Conservation (phyloP, 2,113 vertebrate genomes). For the Pao palembangensis region DNA sequence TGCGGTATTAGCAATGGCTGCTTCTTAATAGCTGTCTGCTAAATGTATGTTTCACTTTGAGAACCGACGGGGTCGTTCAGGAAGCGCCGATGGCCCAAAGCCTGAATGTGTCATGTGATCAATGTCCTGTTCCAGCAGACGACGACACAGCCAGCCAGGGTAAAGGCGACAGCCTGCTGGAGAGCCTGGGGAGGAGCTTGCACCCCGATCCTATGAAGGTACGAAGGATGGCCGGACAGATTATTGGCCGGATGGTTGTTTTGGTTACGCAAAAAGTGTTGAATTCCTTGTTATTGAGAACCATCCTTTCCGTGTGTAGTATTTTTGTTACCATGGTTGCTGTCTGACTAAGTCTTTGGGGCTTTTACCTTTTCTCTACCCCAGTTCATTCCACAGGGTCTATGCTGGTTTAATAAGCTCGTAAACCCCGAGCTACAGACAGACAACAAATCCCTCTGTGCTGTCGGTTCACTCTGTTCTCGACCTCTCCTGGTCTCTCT, state of each 20-base stretch:
- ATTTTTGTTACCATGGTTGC: too few relatives aligned
- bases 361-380: neutral
- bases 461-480: conserved; percentile 21
- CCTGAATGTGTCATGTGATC: neutral
- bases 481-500: conserved; percentile 22
- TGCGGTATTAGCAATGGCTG: conserved; percentile 5
- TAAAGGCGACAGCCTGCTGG: conserved; percentile 87
- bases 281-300: too few relatives aligned
- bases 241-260: too few relatives aligned
- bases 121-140: conserved; percentile 71
- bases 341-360: neutral
- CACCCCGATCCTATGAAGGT: conserved; percentile 96
- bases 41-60: neutral
- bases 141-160: conserved; percentile 85
- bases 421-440: conserved; percentile 27
- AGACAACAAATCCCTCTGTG: conserved; percentile 51
- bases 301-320: too few relatives aligned
- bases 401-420: conserved; percentile 10
- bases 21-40: neutral
- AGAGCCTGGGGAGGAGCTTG: conserved; percentile 89
- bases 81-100: neutral
- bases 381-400: conserved; percentile 5
- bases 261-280: too few relatives aligned
- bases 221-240: neutral
- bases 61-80: neutral